phyloP scores from a whole-genome alignment of 2,888 invertebrate species.

The Cheilosia pagana region DNA sequence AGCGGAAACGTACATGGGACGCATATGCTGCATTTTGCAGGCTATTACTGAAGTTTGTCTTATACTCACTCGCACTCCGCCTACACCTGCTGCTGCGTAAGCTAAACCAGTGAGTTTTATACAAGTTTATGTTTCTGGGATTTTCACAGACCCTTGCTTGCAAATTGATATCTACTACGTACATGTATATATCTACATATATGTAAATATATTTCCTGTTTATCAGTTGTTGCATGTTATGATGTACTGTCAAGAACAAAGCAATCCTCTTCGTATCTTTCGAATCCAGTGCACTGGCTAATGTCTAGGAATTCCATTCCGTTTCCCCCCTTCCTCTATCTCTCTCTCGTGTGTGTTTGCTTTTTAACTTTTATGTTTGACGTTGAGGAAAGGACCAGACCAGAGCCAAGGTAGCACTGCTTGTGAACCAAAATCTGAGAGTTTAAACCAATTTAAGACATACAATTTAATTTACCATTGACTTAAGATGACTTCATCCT shows the following conservation, averaged over 20 bases:
- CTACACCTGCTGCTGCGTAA: slow-evolving; percentile 54
- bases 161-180: slow-evolving; percentile 44
- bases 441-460: slow-evolving; percentile 38
- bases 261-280: slow-evolving; percentile 23
- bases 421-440: neutral
- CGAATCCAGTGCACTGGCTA: slow-evolving; percentile 23
- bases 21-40: slow-evolving; percentile 57
- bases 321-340: slow-evolving; percentile 13
- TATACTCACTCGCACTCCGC: slow-evolving; percentile 3
- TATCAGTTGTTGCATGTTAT: slow-evolving; percentile 51
- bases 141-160: slow-evolving; percentile 46
- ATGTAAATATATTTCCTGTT: slow-evolving; percentile 46
- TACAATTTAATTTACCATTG: slow-evolving; percentile 40
- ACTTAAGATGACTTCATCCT: slow-evolving; percentile 43
- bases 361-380: slow-evolving; percentile 1
- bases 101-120: slow-evolving; percentile 45
- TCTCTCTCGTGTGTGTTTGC: neutral
- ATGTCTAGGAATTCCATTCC: slow-evolving; percentile 27
- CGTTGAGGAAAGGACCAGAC: neutral
- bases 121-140: slow-evolving; percentile 55
- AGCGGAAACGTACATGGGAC: slow-evolving; percentile 61
- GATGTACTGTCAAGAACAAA: slow-evolving; percentile 43
- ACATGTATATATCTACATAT: neutral
- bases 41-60: slow-evolving; percentile 27
- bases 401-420: neutral